A percentile compares a stretch with the other conserved stretches of the same genome.
Conservation (phyloP, 2,113 vertebrate species). For the Patagioenas fasciata region DNA sequence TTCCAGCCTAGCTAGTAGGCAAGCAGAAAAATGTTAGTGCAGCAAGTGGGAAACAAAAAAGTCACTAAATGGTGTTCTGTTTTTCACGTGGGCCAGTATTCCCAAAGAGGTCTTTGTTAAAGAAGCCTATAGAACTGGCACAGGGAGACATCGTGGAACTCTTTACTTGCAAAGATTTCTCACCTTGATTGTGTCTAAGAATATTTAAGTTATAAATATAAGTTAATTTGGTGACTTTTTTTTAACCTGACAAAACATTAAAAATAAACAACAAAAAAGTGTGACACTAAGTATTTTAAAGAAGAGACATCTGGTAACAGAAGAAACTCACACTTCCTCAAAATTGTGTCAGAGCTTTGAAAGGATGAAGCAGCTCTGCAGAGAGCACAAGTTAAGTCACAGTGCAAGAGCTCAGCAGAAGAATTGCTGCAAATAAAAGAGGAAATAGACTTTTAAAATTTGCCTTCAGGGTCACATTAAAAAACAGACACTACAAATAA, state of each 20-base stretch:
- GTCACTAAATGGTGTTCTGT: neutral
- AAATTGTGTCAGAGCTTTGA: neutral
- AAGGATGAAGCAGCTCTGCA: neutral
- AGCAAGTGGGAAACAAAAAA: neutral
- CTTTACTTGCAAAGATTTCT: neutral
- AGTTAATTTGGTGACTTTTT: neutral
- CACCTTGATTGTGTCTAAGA: neutral
- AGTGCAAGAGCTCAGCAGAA: neutral
- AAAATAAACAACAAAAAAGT: neutral
- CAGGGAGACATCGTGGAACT: neutral
- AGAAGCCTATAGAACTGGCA: neutral
- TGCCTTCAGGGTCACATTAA: neutral
- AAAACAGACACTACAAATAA: neutral
- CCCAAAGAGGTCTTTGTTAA: neutral
- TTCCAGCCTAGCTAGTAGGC: neutral
- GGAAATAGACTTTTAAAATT: neutral
- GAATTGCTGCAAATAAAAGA: neutral
- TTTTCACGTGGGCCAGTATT: neutral
- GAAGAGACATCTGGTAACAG: neutral
- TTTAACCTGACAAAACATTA: neutral
- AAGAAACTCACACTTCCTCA: constrained; percentile 44
- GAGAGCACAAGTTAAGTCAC: neutral
- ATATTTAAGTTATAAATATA: neutral
- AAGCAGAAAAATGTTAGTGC: neutral
- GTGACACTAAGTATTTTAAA: neutral